Base-by-base conservation (phyloP, 53 echinoderm and acorn worm genomes). In the Zoroaster sp. region DNA sequence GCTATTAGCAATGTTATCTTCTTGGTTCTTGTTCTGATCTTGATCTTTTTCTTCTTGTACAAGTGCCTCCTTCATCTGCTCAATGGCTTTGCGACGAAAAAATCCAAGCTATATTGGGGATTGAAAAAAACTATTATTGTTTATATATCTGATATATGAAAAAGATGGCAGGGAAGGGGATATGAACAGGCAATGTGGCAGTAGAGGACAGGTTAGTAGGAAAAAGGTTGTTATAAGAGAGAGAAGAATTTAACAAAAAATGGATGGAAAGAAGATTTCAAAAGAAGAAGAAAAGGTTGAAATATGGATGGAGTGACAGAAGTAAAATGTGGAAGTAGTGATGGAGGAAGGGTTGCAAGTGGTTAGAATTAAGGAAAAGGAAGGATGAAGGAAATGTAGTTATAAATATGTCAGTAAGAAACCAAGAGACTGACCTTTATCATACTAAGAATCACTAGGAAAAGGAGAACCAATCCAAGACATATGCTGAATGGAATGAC, bases 11-110 rank as follows among this genome's bases (percentile, higher is more conserved):
- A n/a, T n/a, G n/a, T n/a, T n/a, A n/a, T n/a, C n/a, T n/a, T 59
- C 30, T 59, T 59, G 2, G 28, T 59, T 2, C 10, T 28, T 4
- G 2, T 25, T 59, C 63, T 2, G 10, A n/a, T 72, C 25, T 72
- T 72, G 7, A 20, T 94, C 92, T 30, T 92, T 92, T 66, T 92
- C 89, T 53, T 89, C 92, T 25, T 94, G 79, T 44, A 92, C 63
- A 37, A 94, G 73, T 79, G 83, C 88, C 35, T 92, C 78, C 63
- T 59, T 59, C 94, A 94, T 89, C 76, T 94, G 86, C 21, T 92
- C 92, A 66, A 75, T 92, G 73, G 78, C 83, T 37, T 73, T 45
- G 63, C 94, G 49, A 38, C 75, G 75, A 89, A 94, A 94, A 87
- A 94, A 94, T 45, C 94, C 94, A 43, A 89, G 20, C 94, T 94